Percentiles rank a stretch among this genome's conserved stretches.
Evolutionary conservation across 2,797 vertebrate species (phyloP).

Genomic region (Amblyraja radiata): DNA sequence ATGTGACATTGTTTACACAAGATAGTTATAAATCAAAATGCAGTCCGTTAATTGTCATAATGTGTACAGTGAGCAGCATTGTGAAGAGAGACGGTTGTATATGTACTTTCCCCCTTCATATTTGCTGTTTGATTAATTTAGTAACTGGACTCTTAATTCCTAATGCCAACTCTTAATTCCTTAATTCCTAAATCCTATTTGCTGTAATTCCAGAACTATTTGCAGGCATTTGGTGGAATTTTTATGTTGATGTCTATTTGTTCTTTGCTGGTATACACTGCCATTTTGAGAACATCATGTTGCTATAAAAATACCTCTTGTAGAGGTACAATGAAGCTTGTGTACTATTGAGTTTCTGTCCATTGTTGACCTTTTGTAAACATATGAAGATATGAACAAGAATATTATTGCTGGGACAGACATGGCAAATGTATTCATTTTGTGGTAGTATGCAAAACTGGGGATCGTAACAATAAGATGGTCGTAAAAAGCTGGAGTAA

Average conservation of each 20-base stretch:
- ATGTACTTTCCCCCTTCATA: neutral
- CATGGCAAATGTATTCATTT: neutral
- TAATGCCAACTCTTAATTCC: neutral
- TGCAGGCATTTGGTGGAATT: neutral
- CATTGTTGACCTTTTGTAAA: neutral
- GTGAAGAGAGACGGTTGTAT: neutral
- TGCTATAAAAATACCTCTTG: neutral
- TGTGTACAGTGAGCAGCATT: neutral
- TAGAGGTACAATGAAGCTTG: neutral
- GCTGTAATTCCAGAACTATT: neutral
- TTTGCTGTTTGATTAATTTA: neutral
- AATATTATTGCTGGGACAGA: neutral
- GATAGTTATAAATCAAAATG: neutral
- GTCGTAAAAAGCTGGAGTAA: no score
- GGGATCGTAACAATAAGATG: neutral
- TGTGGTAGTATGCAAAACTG: neutral
- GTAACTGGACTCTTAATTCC: neutral
- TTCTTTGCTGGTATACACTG: neutral
- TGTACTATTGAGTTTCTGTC: neutral
- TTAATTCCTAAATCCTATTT: neutral
- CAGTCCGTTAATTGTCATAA: neutral
- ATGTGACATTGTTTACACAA: neutral
- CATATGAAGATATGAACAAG: neutral
- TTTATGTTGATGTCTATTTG: neutral
- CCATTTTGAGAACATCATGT: neutral